Evolutionary conservation across 2,113 vertebrate genomes (phyloP).

Genomic region (Tragelaphus imberbis): DNA sequence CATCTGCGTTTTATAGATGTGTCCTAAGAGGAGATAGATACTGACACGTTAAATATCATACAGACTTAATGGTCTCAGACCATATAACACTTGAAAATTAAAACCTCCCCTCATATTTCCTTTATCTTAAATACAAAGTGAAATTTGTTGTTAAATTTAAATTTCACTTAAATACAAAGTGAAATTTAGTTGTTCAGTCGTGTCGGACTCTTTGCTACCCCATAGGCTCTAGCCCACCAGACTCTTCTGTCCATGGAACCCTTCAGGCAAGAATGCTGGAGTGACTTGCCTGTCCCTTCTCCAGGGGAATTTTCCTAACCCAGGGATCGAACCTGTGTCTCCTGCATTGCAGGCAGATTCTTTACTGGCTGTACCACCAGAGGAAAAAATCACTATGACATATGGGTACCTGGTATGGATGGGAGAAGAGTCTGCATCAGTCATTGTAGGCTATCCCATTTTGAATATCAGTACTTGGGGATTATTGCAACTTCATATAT

Average conservation of each 20-base stretch:
- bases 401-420: background rate
- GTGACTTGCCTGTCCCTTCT: background rate
- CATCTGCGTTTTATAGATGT: background rate
- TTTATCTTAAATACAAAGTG: background rate
- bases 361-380: background rate
- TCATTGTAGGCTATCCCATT: background rate
- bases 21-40: background rate
- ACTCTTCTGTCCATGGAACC: background rate
- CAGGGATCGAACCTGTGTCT: background rate
- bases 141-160: background rate
- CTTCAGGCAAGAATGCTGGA: background rate
- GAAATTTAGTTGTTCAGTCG: background rate
- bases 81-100: background rate
- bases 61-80: background rate
- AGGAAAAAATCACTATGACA: background rate
- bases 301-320: background rate
- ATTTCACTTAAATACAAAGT: background rate
- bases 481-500: background rate
- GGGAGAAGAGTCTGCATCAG: background rate
- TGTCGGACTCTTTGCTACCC: background rate
- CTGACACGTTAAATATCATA: background rate
- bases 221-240: background rate
- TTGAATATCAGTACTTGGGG: background rate
- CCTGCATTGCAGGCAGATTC: background rate
- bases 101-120: background rate